Evolutionary conservation across 2,888 invertebrate species (phyloP).

Genomic region (Eupithecia dodoneata): DNA sequence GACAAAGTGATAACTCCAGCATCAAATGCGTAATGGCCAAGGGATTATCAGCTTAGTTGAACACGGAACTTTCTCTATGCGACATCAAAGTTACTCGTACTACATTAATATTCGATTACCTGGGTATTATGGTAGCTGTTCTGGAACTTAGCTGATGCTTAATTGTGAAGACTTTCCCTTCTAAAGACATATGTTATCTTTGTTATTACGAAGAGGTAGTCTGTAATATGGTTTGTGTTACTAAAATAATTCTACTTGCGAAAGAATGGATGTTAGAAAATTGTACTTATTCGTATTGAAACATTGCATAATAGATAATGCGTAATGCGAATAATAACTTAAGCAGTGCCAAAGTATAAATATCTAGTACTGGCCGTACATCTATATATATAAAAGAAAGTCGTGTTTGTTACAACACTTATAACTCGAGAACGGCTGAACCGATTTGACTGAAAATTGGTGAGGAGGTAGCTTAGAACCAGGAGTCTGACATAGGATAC

Average conservation of each 20-base stretch:
- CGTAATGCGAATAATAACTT: background rate
- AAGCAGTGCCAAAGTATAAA: too few relatives aligned
- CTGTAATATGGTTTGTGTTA: background rate
- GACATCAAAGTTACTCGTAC: slow-evolving; percentile 1
- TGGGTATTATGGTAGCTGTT: slow-evolving; percentile 6
- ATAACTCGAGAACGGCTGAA: too few relatives aligned
- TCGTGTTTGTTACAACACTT: too few relatives aligned
- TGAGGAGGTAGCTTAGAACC: too few relatives aligned
- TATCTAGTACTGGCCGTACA: too few relatives aligned
- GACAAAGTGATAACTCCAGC: slow-evolving; percentile 6
- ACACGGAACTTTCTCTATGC: background rate
- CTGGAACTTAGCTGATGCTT: background rate
- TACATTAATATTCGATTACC: slow-evolving; percentile 15
- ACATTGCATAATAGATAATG: background rate
- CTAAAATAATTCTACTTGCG: too few relatives aligned
- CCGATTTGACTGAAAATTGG: too few relatives aligned
- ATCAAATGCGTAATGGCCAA: slow-evolving; percentile 9
- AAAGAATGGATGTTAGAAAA: background rate
- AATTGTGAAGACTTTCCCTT: background rate
- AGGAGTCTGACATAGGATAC: too few relatives aligned
- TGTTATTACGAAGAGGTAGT: background rate
- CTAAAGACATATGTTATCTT: background rate
- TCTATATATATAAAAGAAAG: too few relatives aligned
- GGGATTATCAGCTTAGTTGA: slow-evolving; percentile 16
- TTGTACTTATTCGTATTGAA: background rate